phyloP scores from a whole-genome alignment of 2,113 vertebrate species.

The Todiramphus chloris region DNA sequence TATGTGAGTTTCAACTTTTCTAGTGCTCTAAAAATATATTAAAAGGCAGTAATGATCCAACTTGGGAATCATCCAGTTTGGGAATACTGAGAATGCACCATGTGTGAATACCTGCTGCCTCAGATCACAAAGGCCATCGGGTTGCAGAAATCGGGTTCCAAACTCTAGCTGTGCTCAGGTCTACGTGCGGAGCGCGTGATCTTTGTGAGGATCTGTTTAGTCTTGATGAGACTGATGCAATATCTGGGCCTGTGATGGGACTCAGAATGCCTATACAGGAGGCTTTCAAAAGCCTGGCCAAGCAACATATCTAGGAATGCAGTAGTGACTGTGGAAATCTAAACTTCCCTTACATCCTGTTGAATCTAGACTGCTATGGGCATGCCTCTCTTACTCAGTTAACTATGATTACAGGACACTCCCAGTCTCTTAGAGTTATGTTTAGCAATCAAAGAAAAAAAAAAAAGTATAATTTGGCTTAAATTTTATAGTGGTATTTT shows the following conservation, averaged over 20 bases:
- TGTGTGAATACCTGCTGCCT: background rate
- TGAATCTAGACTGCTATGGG: background rate
- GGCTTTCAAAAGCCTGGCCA: background rate
- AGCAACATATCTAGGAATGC: background rate
- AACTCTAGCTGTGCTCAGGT: background rate
- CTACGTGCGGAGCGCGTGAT: background rate
- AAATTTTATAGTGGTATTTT: background rate
- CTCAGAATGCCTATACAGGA: background rate
- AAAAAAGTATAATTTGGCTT: background rate
- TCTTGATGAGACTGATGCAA: background rate
- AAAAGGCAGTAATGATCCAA: background rate
- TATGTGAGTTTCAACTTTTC: background rate
- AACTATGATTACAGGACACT: background rate
- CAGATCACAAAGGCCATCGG: background rate
- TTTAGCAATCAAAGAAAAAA: background rate
- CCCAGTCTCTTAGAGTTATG: background rate
- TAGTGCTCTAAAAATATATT: background rate
- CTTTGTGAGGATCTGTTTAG: background rate
- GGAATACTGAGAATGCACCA: background rate
- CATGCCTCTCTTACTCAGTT: background rate
- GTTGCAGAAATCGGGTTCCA: background rate
- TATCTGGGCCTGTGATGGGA: too few relatives aligned
- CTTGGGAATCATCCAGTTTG: background rate
- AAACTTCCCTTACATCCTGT: background rate
- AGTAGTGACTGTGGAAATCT: background rate